Evolutionary conservation across 2,888 invertebrate genomes (phyloP), one percentile per base, ranked within the genome.

Genomic region (Sycophila texana): DNA sequence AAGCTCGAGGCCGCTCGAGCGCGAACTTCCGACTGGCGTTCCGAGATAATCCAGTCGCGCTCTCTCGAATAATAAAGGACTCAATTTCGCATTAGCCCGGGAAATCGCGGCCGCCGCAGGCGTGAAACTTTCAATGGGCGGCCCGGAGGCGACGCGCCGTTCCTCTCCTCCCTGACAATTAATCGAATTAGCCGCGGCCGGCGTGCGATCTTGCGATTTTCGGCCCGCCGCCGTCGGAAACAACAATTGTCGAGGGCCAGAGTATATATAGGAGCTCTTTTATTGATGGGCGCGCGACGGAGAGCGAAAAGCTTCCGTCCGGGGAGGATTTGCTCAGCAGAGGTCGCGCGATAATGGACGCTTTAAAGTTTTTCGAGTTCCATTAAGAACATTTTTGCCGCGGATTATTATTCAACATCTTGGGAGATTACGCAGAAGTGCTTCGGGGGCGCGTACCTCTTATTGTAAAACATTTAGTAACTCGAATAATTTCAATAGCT

Each of bases 121-220:
- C 74, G 63, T 77, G 80, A 80, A 77, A 82, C 74, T 82, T 82
- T 77, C 74, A 80, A 82, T 80, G 22, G 74, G 20, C 58, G 16
- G 58, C 16, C 18, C 13, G 53, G 39, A 22, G 71, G 60, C 39
- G 18, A 0, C 49, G 71, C 22, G 49, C 51, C 51, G 49, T 47
- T 10, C 0, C 12, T 73, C 53, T 55, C 77, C 81, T 82, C 74
- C 80, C 82, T 83, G 78, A 53, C 82, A 77, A 85, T 85, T 83
- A 85, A 85, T 85, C 83, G 82, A 85, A 85, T 84, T 81, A 77
- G 70, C 74, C 55, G 51, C n/a, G 47, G 5, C 51, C 26, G 18
- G 49, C 4, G 26, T 7, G 68, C 30, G 20, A 68, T 61, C 53
- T 68, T 30, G 68, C 51, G 53, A 20, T n/a, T 53, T 14, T 53